Base-by-base conservation (phyloP, 2,113 vertebrate genomes). In the Strix uralensis region DNA sequence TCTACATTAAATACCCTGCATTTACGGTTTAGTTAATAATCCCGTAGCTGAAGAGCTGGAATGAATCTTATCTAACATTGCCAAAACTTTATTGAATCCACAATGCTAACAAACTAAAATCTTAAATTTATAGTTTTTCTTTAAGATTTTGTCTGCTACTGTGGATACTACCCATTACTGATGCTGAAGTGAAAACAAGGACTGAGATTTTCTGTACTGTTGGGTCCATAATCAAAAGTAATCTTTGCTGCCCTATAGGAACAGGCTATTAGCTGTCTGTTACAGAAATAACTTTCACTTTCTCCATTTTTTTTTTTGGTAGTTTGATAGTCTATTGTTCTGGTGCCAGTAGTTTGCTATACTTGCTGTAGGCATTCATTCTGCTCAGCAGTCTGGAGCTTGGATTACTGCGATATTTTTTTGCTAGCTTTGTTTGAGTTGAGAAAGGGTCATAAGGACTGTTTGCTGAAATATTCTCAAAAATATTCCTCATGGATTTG, bases 11-110 rank as follows among this genome's bases (percentile, higher is more conserved):
- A 92, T 84, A 69, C 58, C 55, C 42, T 75, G n/a, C 62, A 46
- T 70, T 90, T 95, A 74, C 54, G 85, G 49, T 90, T 86, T n/a
- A 66, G 66, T 86, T 95, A 92, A 81, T 87, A 94, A 91, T 90
- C 84, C 71, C 4, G 0, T 49, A 72, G 61, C 52, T 87, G 74
- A 90, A 73, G 62, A 88, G 81, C 66, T 89, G 59, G 51, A 86
- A 83, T 70, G 40, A 78, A 86, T 79, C 72, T 59, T 59, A 46
- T 63, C 65, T 79, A 51, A 34, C 51, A 7, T 65, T 79, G 47
- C 26, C 57, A 87, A 44, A 67, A 86, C 47, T 44, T 73, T 30
- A 55, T 29, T 74, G 67, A 88, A 66, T 88, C 55, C 42, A 38
- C n/a, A 74, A 10, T n/a, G 23, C 22, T 83, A 81, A 23, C 51